Conservation (phyloP, 2,888 invertebrate genomes). For the Macrostomum cliftonense region DNA sequence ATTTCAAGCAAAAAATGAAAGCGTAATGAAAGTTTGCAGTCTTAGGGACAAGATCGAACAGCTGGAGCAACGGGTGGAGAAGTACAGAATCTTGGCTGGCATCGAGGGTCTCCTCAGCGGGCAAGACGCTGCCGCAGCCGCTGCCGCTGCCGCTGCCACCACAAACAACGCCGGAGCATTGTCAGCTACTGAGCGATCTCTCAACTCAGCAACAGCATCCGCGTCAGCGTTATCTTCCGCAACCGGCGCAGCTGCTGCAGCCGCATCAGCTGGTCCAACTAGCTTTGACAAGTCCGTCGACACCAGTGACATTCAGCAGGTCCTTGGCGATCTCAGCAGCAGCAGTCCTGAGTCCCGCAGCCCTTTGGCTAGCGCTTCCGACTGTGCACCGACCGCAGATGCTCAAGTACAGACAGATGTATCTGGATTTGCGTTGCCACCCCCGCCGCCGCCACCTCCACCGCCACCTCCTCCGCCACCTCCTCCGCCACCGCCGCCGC, state of each 20-base stretch:
- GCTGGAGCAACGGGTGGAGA: slow-evolving; percentile 44
- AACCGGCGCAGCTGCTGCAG: background rate
- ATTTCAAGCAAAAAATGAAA: slow-evolving; percentile 7
- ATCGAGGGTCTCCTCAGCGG: slow-evolving; percentile 39
- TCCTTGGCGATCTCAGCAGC: background rate
- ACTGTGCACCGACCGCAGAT: background rate
- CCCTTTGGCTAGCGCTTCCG: background rate
- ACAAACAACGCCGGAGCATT: no score
- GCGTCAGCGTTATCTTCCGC: slow-evolving; percentile 15
- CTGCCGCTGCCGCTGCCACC: background rate
- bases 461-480: slow-evolving; percentile 29
- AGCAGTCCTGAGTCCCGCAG: no score
- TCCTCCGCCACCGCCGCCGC: slow-evolving; percentile 35
- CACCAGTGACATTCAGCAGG: slow-evolving; percentile 4
- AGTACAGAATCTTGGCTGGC: slow-evolving; percentile 44
- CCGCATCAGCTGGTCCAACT: slow-evolving; percentile 8
- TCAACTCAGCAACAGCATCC: no score
- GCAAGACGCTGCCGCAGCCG: background rate
- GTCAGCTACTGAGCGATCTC: no score
- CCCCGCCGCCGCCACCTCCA: slow-evolving; percentile 34
- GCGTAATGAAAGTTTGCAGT: slow-evolving; percentile 9
- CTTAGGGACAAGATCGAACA: slow-evolving; percentile 26
- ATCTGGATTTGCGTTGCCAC: slow-evolving; percentile 23
- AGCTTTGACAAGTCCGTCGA: slow-evolving; percentile 1
- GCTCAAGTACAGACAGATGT: background rate